phyloP scores from a whole-genome alignment of 1,140 invertebrate genomes.

The Drosophila setifemur region DNA sequence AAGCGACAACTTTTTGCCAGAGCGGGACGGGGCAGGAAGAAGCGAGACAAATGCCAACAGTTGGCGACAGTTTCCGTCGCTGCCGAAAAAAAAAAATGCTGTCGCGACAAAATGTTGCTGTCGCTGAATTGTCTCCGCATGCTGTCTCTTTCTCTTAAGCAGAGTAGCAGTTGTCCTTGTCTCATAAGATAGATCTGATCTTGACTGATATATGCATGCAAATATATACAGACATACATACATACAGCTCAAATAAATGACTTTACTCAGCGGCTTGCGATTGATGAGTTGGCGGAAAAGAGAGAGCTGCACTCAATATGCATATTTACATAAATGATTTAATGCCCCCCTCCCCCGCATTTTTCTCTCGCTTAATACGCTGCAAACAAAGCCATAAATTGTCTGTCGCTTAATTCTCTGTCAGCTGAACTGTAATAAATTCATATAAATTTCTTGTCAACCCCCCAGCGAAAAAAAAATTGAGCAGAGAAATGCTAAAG shows the following conservation, averaged over 20 bases:
- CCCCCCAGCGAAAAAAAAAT: conserved; percentile 11
- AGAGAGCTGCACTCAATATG: conserved; percentile 7
- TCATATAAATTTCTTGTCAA: conserved; percentile 82
- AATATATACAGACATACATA: no score
- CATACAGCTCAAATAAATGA: conserved; percentile 3
- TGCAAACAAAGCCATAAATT: conserved; percentile 82
- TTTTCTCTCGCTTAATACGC: conserved; percentile 46
- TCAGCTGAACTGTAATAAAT: conserved; percentile 81
- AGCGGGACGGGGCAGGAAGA: background rate
- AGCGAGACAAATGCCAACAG: conserved; percentile 43
- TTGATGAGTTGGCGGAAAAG: conserved; percentile 11
- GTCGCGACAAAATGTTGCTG: conserved; percentile 47
- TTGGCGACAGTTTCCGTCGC: conserved; percentile 66
- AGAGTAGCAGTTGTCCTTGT: conserved; percentile 34
- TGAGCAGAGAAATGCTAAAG: conserved; percentile 27
- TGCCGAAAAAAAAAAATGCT: conserved; percentile 50
- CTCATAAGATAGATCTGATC: conserved; percentile 33
- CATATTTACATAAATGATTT: conserved; percentile 68
- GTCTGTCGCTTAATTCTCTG: conserved; percentile 80
- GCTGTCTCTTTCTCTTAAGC: conserved; percentile 28
- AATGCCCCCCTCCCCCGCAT: conserved; percentile 3
- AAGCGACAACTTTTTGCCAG: conserved; percentile 44
- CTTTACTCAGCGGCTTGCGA: conserved; percentile 6
- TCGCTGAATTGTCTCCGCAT: conserved; percentile 36
- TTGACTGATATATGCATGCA: conserved; percentile 25